Evolutionary conservation across 2,888 invertebrate genomes (phyloP).

Genomic region (Calameuta idolon): DNA sequence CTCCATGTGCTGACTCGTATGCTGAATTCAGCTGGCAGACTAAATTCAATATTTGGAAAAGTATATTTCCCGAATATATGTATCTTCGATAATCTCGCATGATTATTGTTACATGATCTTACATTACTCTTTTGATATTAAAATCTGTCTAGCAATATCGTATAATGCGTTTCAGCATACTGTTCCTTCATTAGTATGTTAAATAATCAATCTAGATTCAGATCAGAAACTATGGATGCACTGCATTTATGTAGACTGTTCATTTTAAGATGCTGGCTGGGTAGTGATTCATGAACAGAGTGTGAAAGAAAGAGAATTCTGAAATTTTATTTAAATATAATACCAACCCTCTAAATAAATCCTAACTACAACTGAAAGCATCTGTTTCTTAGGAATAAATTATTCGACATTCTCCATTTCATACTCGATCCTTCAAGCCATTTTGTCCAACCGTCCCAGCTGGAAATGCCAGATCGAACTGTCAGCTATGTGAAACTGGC

Average conservation of each 20-base stretch:
- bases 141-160: neutral
- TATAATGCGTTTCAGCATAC: neutral
- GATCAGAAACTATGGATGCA: neutral
- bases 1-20: neutral
- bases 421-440: neutral
- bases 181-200: neutral
- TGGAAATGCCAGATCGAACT: neutral
- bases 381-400: neutral
- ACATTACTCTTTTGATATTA: neutral
- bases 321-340: neutral
- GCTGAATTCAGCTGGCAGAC: neutral
- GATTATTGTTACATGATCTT: neutral
- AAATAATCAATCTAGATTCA: neutral
- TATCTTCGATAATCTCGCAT: neutral
- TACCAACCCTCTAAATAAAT: neutral
- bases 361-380: neutral
- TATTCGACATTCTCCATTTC: neutral
- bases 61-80: neutral
- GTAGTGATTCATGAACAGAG: neutral
- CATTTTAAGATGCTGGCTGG: neutral
- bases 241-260: neutral
- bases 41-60: neutral
- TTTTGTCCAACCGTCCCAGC: neutral
- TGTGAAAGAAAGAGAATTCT: neutral
- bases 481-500: neutral